phyloP scores from a whole-genome alignment of 2,113 vertebrate genomes.

The Oriolus oriolus region DNA sequence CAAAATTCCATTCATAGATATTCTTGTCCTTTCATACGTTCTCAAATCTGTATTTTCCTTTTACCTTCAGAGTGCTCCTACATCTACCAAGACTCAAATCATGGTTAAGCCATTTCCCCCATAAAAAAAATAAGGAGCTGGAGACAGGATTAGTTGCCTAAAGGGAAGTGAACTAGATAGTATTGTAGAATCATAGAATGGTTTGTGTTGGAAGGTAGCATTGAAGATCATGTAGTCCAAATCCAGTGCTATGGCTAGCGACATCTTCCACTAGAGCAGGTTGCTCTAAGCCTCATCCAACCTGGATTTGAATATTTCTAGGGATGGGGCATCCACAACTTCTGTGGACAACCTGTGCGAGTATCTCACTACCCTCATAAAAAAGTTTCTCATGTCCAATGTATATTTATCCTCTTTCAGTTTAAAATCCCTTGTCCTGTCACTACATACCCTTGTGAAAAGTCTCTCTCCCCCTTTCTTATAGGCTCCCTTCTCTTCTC shows the following conservation, averaged over 20 bases:
- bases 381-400: neutral
- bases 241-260: fast-evolving
- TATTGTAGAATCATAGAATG: neutral
- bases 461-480: neutral
- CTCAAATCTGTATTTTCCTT: neutral
- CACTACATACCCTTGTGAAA: neutral
- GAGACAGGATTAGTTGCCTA: neutral
- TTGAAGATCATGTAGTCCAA: neutral
- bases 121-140: neutral
- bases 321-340: neutral
- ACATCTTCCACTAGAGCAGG: neutral
- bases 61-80: neutral
- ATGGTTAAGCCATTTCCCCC: neutral
- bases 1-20: neutral
- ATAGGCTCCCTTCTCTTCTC: neutral
- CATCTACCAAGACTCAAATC: neutral
- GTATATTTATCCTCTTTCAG: neutral
- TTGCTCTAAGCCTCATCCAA: neutral
- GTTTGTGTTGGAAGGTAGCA: neutral
- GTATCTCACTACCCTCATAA: neutral
- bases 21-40: neutral
- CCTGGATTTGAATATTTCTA: neutral
- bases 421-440: neutral
- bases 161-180: neutral
- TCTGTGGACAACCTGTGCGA: neutral